These are phyloP conservation scores for Chloropsis cyanopogon DNA, from an alignment of 2,113 vertebrate genomes.

Conservation along the genomic window DNA sequence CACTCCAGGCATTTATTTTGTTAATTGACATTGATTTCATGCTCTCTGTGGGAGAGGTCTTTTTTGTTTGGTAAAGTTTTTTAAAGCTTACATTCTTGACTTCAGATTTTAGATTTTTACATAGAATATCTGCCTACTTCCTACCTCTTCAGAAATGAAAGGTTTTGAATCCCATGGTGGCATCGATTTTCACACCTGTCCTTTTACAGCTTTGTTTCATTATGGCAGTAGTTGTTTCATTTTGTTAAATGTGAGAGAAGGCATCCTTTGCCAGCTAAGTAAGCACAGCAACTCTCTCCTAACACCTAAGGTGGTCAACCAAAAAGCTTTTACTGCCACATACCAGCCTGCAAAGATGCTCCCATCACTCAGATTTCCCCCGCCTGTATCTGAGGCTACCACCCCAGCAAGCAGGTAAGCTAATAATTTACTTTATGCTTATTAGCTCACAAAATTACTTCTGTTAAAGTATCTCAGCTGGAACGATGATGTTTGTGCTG, in stretches of 20 bases:
- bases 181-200: neutral
- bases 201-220: neutral
- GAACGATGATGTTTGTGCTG: neutral
- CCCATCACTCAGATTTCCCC: neutral
- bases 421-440: neutral
- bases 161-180: neutral
- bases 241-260: neutral
- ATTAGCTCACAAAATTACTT: neutral
- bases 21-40: neutral
- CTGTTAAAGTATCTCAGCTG: neutral
- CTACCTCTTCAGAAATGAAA: neutral
- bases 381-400: neutral
- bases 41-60: rapidly evolving
- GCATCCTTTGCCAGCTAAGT: neutral
- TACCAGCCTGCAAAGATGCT: neutral
- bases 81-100: neutral
- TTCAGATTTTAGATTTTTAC: neutral
- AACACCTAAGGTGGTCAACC: neutral
- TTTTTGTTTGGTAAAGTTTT: neutral
- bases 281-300: neutral
- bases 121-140: neutral
- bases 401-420: neutral
- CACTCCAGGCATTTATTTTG: neutral
- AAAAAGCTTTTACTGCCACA: neutral
- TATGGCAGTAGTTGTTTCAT: neutral